Evolutionary conservation across 92 coral and sea anemone genomes (phyloP), one percentile per base, ranked within the genome.

Genomic region (Epizoanthus fatuus): DNA sequence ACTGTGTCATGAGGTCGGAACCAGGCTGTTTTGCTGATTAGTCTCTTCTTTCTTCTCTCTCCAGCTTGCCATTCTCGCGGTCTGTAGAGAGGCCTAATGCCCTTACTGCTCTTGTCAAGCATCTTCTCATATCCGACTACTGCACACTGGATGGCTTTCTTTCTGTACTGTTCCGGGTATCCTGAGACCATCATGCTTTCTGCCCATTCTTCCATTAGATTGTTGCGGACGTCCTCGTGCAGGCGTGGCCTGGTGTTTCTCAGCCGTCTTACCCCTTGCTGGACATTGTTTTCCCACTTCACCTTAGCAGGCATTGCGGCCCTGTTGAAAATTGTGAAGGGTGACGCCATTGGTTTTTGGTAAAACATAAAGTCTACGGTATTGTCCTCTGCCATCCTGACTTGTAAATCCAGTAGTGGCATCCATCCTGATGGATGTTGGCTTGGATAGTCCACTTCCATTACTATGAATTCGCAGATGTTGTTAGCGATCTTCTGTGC

Each of bases 391-490:
- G 74, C 74, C 4, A 68, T 44, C 52, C 3, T 13, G 4, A 68
- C 74, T 44, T 68, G 74, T n/a, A 68, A 13, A 3, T 68, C 74
- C 4, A 68, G 74, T 11, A 68, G 47, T 37, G 74, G 74, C 51
- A 37, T 68, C 49, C 49, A 68, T 68, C 6, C 5, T 16, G 74
- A 68, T 68, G 44, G 25, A 0, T 22, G 25, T 22, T 22, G 25
- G 25, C 25, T 22, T 22, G 25, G 25, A 22, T 22, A 22, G 25
- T 22, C 25, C 25, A 22, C 25, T 22, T 22, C 25, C 25, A 22
- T 22, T 22, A 22, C 25, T 22, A 22, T 22, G 25, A 68, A 68
- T 13, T 68, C 74, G 22, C 47, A 68, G 52, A 29, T 68, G 47
- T 68, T 15, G 10, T 29, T 44, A 35, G 37, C 72, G 11, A 66